A percentile compares a stretch with the other conserved stretches of the same genome.
phyloP scores from a whole-genome alignment of 2,888 invertebrate species.

The Coelogynopora nodosa region DNA sequence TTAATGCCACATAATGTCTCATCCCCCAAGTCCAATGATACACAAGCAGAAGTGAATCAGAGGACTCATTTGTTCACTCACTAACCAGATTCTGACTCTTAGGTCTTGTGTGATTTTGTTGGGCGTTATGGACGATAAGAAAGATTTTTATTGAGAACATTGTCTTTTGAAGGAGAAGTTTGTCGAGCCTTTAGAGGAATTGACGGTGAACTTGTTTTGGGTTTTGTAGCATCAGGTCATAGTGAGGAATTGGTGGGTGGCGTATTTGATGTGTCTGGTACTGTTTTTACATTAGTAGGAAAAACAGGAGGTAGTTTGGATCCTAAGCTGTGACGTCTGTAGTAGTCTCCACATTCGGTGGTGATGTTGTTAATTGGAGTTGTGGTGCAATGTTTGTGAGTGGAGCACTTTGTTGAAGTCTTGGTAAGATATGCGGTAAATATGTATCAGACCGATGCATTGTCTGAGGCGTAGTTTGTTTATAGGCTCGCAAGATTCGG shows the following conservation, averaged over 20 bases:
- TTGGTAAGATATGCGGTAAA: neutral
- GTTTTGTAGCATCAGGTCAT: neutral
- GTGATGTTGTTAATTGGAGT: neutral
- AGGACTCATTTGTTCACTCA: neutral
- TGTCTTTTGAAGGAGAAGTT: neutral
- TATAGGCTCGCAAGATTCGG: neutral
- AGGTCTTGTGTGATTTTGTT: neutral
- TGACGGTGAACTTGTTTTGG: neutral
- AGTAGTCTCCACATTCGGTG: neutral
- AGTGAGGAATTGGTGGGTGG: neutral
- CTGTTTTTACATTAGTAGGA: no score
- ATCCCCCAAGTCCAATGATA: neutral
- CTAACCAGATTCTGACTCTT: neutral
- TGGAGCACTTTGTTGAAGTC: neutral
- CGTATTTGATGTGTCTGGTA: no score
- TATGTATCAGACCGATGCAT: neutral
- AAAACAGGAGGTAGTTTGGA: neutral
- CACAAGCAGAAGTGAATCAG: neutral
- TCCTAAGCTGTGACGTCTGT: neutral
- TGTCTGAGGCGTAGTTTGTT: neutral
- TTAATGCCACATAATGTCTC: neutral
- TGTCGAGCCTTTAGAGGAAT: neutral
- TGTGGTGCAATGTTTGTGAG: neutral
- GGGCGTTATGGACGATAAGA: neutral
- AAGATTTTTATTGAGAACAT: neutral